Percentiles rank a stretch among this genome's conserved stretches.
Evolutionary conservation across 2,797 vertebrate genomes (phyloP).

Genomic region (Ctenochaetus hawaiiensis): DNA sequence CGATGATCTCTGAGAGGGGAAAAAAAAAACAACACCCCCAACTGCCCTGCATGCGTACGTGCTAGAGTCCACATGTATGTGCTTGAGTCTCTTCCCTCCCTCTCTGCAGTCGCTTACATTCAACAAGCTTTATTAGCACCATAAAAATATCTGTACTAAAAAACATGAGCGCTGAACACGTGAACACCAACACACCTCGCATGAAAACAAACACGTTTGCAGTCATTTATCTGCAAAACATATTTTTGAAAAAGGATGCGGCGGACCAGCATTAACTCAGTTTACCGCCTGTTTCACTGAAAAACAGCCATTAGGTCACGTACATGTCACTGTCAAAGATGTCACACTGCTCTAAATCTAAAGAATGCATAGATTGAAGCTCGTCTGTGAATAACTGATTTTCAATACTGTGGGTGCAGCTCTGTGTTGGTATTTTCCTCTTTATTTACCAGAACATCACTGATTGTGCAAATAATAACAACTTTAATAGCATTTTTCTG

Average conservation of each 20-base stretch:
- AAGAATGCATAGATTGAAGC: neutral
- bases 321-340: neutral
- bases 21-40: slow-evolving; percentile 1
- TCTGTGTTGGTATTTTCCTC: neutral
- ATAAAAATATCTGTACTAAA: slow-evolving; percentile 31
- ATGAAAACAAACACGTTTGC: slow-evolving; percentile 26
- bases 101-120: neutral
- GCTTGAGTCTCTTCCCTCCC: slow-evolving; percentile 15
- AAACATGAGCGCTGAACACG: slow-evolving; percentile 12
- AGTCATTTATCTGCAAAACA: neutral
- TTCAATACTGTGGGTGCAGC: neutral
- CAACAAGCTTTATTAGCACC: slow-evolving; percentile 33
- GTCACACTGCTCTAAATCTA: neutral
- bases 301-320: neutral
- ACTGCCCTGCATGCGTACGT: slow-evolving; percentile 57
- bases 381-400: neutral
- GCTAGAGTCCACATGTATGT: slow-evolving; percentile 66
- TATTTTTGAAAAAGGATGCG: neutral
- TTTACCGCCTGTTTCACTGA: neutral
- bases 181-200: neutral
- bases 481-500: neutral
- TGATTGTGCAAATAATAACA: slow-evolving; percentile 6
- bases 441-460: slow-evolving; percentile 9
- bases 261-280: neutral
- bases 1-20: slow-evolving; percentile 16